Evolutionary conservation across 2,797 vertebrate genomes (phyloP).

Genomic region (Aphelocoma californica): DNA sequence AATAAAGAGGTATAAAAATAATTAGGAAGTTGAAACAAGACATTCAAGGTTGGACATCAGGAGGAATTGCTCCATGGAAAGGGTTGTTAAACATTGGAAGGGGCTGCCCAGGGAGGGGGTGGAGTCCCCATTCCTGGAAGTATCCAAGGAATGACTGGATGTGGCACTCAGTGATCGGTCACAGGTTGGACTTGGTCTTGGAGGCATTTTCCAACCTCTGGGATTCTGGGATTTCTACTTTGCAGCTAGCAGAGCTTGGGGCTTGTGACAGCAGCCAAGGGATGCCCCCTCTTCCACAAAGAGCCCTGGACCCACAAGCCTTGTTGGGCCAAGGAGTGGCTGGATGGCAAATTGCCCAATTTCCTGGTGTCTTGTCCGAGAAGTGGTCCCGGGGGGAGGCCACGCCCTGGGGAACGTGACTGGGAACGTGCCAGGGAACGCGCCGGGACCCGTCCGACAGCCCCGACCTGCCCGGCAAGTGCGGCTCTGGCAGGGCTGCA

Average conservation of each 20-base stretch:
- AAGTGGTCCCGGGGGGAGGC: not conserved
- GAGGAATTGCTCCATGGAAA: not conserved
- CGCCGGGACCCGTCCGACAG: not conserved
- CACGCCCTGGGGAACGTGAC: not conserved
- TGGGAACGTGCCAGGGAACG: not conserved
- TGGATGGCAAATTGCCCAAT: accelerated
- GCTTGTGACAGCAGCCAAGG: not conserved
- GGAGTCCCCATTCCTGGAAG: not conserved
- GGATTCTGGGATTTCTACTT: not conserved
- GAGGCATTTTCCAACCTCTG: not conserved
- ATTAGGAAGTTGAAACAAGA: not conserved
- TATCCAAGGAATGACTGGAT: not conserved
- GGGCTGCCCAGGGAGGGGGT: not conserved
- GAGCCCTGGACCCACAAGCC: accelerated
- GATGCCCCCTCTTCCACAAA: not conserved
- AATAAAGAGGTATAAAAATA: not conserved
- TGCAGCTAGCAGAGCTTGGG: not conserved
- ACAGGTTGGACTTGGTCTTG: not conserved
- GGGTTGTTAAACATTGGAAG: not conserved
- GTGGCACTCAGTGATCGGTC: not conserved
- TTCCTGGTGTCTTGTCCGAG: not conserved
- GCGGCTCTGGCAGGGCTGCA: not conserved
- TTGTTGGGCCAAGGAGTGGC: not conserved
- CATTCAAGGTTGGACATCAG: not conserved
- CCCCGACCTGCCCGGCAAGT: not conserved